Evolutionary conservation across 2,113 vertebrate species (phyloP).

Genomic region (Bucco capensis): DNA sequence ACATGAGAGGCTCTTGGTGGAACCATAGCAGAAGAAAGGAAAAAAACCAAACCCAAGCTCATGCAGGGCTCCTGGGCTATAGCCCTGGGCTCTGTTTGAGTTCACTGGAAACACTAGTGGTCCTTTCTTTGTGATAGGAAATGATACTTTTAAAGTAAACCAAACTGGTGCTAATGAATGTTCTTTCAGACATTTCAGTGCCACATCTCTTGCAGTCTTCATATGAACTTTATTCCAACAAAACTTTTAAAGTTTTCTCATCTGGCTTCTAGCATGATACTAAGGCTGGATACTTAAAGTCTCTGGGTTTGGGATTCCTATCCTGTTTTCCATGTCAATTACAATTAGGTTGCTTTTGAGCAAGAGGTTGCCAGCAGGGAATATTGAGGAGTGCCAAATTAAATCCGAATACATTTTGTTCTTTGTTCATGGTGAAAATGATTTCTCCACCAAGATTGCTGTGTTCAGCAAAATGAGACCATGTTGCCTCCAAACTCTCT

Average conservation of each 20-base stretch:
- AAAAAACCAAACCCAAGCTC: neutral
- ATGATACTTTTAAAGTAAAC: neutral
- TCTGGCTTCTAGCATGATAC: neutral
- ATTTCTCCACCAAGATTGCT: neutral
- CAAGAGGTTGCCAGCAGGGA: neutral
- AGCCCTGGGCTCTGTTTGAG: neutral
- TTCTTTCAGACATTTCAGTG: neutral
- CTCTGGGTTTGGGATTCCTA: neutral
- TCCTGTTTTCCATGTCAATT: constrained; percentile 13
- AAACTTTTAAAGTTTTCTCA: neutral
- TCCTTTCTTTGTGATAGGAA: neutral
- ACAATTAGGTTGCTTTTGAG: constrained; percentile 23
- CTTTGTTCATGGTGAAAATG: constrained; percentile 13
- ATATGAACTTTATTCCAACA: neutral
- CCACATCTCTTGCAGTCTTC: neutral
- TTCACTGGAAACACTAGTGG: neutral
- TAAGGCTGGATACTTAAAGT: neutral
- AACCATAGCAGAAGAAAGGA: neutral
- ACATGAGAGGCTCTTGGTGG: neutral
- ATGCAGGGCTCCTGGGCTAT: accelerated
- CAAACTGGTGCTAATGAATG: neutral
- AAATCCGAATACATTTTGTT: constrained; percentile 43
- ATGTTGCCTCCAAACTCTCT: neutral
- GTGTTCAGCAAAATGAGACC: neutral
- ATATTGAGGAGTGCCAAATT: constrained; percentile 26